Conservation (phyloP, 2,797 vertebrate species). For the Notoglanidium macrostoma region DNA sequence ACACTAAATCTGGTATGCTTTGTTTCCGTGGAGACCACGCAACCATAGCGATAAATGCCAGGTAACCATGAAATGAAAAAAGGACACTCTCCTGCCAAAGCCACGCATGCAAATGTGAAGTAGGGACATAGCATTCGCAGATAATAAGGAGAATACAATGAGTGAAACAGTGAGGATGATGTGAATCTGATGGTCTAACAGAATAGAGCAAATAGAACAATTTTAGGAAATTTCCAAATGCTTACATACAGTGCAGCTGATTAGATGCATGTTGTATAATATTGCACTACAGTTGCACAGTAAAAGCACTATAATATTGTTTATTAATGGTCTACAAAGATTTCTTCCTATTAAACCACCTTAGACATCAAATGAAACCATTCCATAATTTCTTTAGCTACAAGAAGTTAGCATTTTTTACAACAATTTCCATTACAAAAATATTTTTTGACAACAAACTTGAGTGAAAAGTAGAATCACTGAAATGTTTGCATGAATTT, state of each 20-base stretch:
- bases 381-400: not conserved
- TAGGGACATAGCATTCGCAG: not conserved
- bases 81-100: slow-evolving; percentile 9
- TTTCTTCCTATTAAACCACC: not conserved
- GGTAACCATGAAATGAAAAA: slow-evolving; percentile 59
- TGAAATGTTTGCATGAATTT: not conserved
- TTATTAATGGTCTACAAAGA: not conserved
- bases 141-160: slow-evolving; percentile 38
- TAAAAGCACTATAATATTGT: not conserved
- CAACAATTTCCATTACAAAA: not conserved
- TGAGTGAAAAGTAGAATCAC: not conserved
- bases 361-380: not conserved
- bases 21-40: slow-evolving; percentile 56
- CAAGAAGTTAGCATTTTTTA: not conserved
- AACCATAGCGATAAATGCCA: slow-evolving; percentile 57
- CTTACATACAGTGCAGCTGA: not conserved
- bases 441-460: not conserved
- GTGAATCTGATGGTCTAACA: slow-evolving; percentile 3
- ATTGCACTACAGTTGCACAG: not conserved
- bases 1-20: slow-evolving; percentile 45
- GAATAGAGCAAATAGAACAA: not conserved
- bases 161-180: slow-evolving; percentile 22
- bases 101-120: slow-evolving; percentile 11
- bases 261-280: not conserved
- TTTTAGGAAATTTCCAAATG: not conserved